Conservation (phyloP, 2,797 vertebrate genomes). For the Halcyon chelicuti region DNA sequence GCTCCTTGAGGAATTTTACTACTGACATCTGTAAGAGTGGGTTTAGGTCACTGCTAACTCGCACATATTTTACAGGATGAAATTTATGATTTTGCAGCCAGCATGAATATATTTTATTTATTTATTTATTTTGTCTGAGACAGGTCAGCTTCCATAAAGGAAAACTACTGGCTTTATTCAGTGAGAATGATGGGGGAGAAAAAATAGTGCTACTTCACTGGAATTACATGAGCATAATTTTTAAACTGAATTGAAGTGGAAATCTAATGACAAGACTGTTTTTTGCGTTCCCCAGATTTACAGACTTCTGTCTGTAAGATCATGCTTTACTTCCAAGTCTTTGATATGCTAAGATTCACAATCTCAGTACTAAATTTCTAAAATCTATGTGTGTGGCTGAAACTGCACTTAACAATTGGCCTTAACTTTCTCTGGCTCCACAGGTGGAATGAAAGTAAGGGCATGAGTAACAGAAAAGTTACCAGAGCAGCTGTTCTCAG, state of each 20-base stretch:
- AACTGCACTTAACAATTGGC: neutral
- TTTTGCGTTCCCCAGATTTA: neutral
- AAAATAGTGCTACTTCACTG: neutral
- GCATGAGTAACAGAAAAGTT: rapidly evolving
- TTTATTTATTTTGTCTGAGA: neutral
- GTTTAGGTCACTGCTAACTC: neutral
- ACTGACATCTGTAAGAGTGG: neutral
- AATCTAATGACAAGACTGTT: neutral
- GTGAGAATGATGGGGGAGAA: rapidly evolving
- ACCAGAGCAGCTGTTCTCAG: neutral
- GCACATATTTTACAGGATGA: neutral
- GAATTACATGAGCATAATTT: neutral
- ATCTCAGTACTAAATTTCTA: neutral
- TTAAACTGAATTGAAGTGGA: neutral
- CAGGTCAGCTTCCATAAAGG: neutral
- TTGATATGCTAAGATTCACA: neutral
- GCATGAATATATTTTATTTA: neutral
- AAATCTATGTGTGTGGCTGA: neutral
- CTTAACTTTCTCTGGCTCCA: neutral
- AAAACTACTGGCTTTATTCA: neutral
- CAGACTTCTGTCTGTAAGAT: neutral
- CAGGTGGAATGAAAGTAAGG: neutral
- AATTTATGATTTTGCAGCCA: neutral
- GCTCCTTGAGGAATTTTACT: neutral
- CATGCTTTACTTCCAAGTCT: neutral